Percentiles rank a stretch among this genome's conserved stretches.
Conservation (phyloP, 2,888 invertebrate species). For the Macropis europaea region DNA sequence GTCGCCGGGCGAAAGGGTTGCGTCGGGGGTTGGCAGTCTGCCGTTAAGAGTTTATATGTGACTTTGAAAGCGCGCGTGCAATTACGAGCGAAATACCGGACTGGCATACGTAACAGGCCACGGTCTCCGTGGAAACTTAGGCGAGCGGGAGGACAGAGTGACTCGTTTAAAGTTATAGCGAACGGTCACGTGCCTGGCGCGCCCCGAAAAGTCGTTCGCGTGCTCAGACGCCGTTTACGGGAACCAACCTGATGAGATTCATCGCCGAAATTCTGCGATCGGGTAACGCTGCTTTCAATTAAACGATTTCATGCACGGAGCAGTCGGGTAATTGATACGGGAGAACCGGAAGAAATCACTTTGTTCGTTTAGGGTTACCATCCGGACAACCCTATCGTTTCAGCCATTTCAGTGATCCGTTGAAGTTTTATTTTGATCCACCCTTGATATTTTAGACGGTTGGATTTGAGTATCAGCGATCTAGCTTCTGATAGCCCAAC, state of each 20-base stretch:
- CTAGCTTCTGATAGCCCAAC: too few relatives aligned
- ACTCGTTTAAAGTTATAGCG: conserved; percentile 65
- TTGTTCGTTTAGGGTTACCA: too few relatives aligned
- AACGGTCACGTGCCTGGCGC: conserved; percentile 61
- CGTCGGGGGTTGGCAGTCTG: not conserved
- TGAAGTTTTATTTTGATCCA: too few relatives aligned
- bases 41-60: conserved; percentile 46
- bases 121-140: conserved; percentile 47
- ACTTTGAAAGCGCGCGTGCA: conserved; percentile 50
- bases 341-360: too few relatives aligned
- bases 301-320: conserved; percentile 24
- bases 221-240: conserved; percentile 42
- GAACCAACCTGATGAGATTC: conserved; percentile 25
- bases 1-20: not conserved
- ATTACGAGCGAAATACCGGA: conserved; percentile 59
- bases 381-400: too few relatives aligned
- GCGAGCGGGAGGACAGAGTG: conserved; percentile 50
- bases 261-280: conserved; percentile 29
- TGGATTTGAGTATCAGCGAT: too few relatives aligned
- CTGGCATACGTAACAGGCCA: conserved; percentile 32
- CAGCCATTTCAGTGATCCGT: too few relatives aligned
- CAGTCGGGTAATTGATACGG: too few relatives aligned
- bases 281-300: conserved; percentile 16
- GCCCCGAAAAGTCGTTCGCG: conserved; percentile 52
- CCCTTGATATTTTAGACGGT: too few relatives aligned